Evolutionary conservation across 2,888 invertebrate genomes (phyloP), one percentile per base, ranked within the genome.

Genomic region (Spisula subtruncata): DNA sequence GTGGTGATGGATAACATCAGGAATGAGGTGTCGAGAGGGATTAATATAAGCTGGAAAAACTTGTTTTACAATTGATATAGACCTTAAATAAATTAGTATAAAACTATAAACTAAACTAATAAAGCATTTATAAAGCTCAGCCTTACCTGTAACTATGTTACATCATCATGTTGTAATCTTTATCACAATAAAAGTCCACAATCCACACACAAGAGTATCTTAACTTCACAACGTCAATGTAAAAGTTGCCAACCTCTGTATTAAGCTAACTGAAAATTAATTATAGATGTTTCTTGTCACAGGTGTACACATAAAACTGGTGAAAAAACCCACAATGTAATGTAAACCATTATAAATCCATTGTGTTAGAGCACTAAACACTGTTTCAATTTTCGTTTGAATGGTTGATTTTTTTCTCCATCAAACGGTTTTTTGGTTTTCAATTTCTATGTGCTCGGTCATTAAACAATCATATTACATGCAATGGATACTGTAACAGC

Each of bases 181-280:
- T 25, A 66, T 66, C 60, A 25, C 60, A 66, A 66, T 66, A 66
- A 66, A 41, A 66, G 60, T 66, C 60, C 60, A 56, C n/a, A 20
- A 0, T 41, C 8, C 51, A 25, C 25, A 66, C 60, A 4, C 12
- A n/a, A 66, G 1, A 66, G 8, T 41, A 66, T n/a, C 25, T 25
- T 25, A 66, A 66, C 60, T 25, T 66, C 25, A 66, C 60, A 25
- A 66, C 25, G 20, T 25, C 25, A 25, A 10, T 25, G 12, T 66
- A 25, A 12, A 41, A n/a, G 60, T 66, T 66, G 60, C 20, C 20
- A 66, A 66, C 60, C 0, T 66, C 25, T n/a, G 25, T n/a, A 41
- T 41, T 41, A 41, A 41, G 8, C 10, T 66, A 66, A 66, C 60
- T 25, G 25, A 66, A 66, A 66, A 66, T 66, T 66, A 66, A 66